Evolutionary conservation across 2,797 vertebrate species (phyloP), one percentile per base, ranked within the genome.

Genomic region (Notolepis coatsorum): DNA sequence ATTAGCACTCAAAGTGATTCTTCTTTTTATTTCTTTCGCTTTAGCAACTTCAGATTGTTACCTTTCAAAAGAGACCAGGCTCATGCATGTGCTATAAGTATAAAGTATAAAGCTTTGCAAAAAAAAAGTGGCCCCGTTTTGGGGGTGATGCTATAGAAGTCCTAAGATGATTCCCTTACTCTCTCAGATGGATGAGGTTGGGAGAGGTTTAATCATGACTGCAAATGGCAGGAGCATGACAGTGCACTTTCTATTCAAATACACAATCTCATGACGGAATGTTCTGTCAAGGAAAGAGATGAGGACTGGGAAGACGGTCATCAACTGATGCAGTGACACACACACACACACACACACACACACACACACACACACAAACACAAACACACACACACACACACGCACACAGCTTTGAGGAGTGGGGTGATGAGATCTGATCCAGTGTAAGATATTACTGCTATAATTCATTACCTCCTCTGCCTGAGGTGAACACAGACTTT

Each of bases 401-500:
- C 35, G 58, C 37, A 50, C 45, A 61, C 42, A 35, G 53, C 35
- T 64, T 66, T 57, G 52, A 64, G 71, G 73, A 57, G 61, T 71
- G 65, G 64, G 70, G 60, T 64, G 59, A 80, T 77, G 61, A 73
- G 46, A 77, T 73, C 71, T 84, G 81, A 73, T 66, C 80, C 77
- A 87, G 42, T 3, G 35, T 28, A 61, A 64, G 74, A 81, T 85
- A 86, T 83, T 79, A 76, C 62, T 73, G 49, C 47, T 35, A 79
- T 88, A 84, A 81, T 84, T 86, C 63, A 87, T 74, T 65, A 75
- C 55, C 24, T 60, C 8, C 10, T 57, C 75, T 60, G 69, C 67
- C 64, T 37, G 10, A 38, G 42, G 15, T 71, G 74, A 81, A 74
- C 68, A 60, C 12, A 0, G 35, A 65, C 75, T 80, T 76, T 80